A percentile compares a stretch with the other conserved stretches of the same genome.
phyloP scores from a whole-genome alignment of 2,113 vertebrate genomes.

The Phrynosoma platyrhinos region DNA sequence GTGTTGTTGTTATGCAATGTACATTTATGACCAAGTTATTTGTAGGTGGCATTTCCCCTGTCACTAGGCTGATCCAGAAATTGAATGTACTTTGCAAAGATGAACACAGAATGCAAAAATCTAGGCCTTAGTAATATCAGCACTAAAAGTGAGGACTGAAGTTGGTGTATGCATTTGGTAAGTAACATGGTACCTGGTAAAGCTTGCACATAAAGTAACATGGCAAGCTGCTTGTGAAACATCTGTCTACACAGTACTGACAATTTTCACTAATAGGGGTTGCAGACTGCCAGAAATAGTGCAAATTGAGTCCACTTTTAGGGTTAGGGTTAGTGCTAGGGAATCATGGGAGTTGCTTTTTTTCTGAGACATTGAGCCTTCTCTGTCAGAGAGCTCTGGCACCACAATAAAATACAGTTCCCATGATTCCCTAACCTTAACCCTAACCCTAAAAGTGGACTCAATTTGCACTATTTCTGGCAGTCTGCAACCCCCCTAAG shows the following conservation, averaged over 20 bases:
- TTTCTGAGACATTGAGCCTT: no score
- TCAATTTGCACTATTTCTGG: no score
- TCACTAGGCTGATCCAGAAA: constrained; percentile 75
- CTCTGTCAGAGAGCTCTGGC: no score
- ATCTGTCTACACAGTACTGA: neutral
- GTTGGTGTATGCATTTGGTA: neutral
- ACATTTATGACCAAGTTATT: constrained; percentile 69
- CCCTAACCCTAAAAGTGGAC: no score
- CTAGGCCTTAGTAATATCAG: neutral
- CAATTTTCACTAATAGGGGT: neutral
- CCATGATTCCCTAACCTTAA: no score
- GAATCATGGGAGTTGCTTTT: no score
- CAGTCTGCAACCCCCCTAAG: no score
- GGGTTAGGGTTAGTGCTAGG: no score
- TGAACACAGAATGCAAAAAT: neutral
- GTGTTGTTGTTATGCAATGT: constrained; percentile 30
- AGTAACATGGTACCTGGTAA: neutral
- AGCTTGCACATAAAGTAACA: neutral
- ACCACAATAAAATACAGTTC: no score
- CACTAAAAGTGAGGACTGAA: neutral
- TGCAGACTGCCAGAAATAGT: no score
- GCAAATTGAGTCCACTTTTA: no score
- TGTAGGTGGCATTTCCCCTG: constrained; percentile 76
- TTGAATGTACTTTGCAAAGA: constrained; percentile 58
- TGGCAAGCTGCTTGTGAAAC: neutral